Percentiles rank a stretch among this genome's conserved stretches.
Conservation (phyloP, 2,888 invertebrate genomes). For the Electrophaes corylata region DNA sequence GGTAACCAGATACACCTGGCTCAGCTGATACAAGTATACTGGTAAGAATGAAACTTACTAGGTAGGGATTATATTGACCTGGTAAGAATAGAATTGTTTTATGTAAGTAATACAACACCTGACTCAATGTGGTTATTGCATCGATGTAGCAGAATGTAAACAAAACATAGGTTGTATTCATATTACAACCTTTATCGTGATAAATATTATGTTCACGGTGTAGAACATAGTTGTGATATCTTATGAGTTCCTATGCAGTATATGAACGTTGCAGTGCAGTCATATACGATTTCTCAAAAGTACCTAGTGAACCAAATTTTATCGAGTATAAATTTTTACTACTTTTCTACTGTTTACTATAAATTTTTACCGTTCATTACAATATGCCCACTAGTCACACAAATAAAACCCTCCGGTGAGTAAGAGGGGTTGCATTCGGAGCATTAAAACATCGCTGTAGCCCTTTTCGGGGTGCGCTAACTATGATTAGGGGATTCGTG, state of each 20-base stretch:
- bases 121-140: constrained; percentile 60
- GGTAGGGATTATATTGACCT: neutral
- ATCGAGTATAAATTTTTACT: neutral
- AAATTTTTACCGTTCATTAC: constrained; percentile 2
- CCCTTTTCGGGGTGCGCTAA: constrained; percentile 74
- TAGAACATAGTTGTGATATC: constrained; percentile 9
- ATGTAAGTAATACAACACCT: constrained; percentile 67
- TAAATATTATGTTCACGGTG: constrained; percentile 24
- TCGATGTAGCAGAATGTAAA: constrained; percentile 61
- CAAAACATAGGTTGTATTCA: constrained; percentile 50
- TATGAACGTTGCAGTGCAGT: neutral
- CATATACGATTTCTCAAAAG: neutral
- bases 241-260: neutral
- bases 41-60: neutral
- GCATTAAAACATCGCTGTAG: constrained; percentile 69
- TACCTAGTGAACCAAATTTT: neutral
- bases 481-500: constrained; percentile 73
- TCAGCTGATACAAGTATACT: too few relatives aligned
- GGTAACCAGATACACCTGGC: constrained; percentile 27
- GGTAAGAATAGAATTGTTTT: constrained; percentile 45
- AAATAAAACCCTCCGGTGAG: constrained; percentile 24
- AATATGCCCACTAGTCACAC: constrained; percentile 8
- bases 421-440: constrained; percentile 41
- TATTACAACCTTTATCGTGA: constrained; percentile 40
- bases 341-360: neutral